phyloP scores from a whole-genome alignment of 2,797 vertebrate species.

The Nothura maculosa region DNA sequence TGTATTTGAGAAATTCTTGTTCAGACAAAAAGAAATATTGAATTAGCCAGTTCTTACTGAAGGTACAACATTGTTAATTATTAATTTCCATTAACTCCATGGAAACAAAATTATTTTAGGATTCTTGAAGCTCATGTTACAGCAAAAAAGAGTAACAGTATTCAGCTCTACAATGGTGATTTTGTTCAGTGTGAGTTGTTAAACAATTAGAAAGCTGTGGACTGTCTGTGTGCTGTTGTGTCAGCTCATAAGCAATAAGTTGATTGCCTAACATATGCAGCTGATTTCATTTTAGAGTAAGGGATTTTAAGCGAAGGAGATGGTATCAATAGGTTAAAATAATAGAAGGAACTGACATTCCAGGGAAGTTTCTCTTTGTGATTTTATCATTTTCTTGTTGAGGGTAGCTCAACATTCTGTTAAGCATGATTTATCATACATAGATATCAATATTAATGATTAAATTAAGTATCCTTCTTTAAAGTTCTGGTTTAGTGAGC shows the following conservation, averaged over 20 bases:
- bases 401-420: not conserved
- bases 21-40: not conserved
- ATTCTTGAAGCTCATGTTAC: not conserved
- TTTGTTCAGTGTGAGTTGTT: not conserved
- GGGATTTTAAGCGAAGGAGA: not conserved
- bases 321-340: not conserved
- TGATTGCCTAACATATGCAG: not conserved
- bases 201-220: not conserved
- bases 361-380: not conserved
- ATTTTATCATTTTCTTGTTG: not conserved
- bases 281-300: not conserved
- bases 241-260: not conserved
- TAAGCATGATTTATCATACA: not conserved
- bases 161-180: not conserved
- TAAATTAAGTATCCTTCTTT: not conserved
- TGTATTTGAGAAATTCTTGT: not conserved
- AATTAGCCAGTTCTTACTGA: not conserved
- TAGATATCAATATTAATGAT: not conserved
- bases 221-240: not conserved
- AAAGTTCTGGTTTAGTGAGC: not conserved
- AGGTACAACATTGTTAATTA: not conserved
- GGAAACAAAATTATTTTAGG: not conserved
- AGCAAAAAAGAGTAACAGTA: not conserved
- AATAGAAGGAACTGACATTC: not conserved
- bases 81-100: not conserved